Evolutionary conservation across 2,888 invertebrate species (phyloP).

Genomic region (Euzetes globulus): DNA sequence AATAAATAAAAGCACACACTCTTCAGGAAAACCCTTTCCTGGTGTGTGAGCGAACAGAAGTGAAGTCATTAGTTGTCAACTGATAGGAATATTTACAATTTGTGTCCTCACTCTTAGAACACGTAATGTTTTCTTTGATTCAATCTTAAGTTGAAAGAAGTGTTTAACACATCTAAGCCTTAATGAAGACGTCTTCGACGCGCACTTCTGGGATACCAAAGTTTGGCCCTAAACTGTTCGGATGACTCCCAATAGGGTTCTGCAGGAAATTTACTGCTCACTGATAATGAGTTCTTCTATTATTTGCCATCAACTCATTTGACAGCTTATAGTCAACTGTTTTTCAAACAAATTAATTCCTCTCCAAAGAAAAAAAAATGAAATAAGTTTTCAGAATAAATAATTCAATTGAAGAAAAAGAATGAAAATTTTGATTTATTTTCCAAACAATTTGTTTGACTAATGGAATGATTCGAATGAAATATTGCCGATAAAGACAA

Average conservation of each 20-base stretch:
- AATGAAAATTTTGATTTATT: too few relatives aligned
- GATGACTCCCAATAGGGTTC: neutral
- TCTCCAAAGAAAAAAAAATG: neutral
- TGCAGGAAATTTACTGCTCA: constrained; percentile 2
- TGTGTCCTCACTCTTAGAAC: neutral
- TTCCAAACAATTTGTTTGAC: too few relatives aligned
- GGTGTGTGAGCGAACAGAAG: neutral
- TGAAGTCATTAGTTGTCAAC: constrained; percentile 4
- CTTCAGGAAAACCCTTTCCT: neutral
- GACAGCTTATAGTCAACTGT: neutral
- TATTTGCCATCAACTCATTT: neutral
- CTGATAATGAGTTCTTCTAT: constrained; percentile 8
- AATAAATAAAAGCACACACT: constrained; percentile 6
- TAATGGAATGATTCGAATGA: too few relatives aligned
- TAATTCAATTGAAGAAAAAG: neutral
- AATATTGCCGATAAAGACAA: too few relatives aligned
- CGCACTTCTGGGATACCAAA: constrained; percentile 6
- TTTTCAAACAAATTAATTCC: neutral
- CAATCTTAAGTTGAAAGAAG: neutral
- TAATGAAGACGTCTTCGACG: constrained; percentile 26
- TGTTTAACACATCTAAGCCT: constrained; percentile 1
- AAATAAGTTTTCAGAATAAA: neutral
- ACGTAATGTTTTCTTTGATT: constrained; percentile 9
- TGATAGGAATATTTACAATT: neutral
- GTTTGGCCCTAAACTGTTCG: constrained; percentile 19